Percentiles rank a stretch among this genome's conserved stretches.
These are phyloP conservation scores for Lagodon rhomboides DNA, from an alignment of 2,797 vertebrate genomes.

Conservation along the genomic window DNA sequence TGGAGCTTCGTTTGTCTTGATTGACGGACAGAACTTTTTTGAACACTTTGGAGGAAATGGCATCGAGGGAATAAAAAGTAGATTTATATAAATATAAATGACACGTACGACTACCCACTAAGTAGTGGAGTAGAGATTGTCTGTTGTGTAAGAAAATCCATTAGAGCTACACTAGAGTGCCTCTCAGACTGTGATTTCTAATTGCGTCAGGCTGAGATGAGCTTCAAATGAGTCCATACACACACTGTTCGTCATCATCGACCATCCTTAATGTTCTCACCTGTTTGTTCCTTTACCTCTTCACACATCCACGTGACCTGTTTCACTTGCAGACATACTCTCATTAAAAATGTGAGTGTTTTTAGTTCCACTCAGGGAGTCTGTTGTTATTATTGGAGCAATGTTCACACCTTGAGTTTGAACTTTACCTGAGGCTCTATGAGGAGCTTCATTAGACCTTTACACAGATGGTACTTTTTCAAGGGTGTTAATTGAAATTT, in stretches of 20 bases:
- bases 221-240: neutral
- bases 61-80: no score
- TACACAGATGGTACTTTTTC: neutral
- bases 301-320: conserved; percentile 8
- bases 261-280: neutral
- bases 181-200: neutral
- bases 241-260: neutral
- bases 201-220: conserved; percentile 16
- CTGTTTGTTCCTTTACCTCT: neutral
- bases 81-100: neutral
- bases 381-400: neutral
- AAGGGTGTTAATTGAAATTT: neutral
- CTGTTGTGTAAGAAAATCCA: neutral
- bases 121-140: neutral
- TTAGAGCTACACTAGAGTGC: conserved; percentile 12
- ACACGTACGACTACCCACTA: neutral
- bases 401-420: neutral
- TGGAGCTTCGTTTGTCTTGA: no score
- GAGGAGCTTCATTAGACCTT: neutral
- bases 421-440: neutral
- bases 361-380: neutral
- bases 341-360: conserved; percentile 7
- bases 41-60: no score
- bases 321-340: neutral
- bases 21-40: no score